Percentiles rank a stretch among this genome's conserved stretches.
These are phyloP conservation scores for Geococcyx californianus DNA, from an alignment of 2,113 vertebrate genomes.

Conservation along the genomic window DNA sequence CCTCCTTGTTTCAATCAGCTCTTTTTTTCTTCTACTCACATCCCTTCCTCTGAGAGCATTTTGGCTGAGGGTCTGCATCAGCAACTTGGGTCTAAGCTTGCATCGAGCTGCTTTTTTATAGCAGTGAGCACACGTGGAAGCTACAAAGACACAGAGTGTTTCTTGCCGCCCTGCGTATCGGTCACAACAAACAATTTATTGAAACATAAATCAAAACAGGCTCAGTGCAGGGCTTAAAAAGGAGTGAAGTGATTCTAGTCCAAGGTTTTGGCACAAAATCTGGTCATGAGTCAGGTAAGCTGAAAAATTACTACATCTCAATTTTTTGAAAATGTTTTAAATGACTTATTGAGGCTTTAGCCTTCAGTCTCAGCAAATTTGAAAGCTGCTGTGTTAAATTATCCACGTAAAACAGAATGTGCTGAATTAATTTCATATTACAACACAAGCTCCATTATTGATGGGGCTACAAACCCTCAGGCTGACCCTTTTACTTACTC, in stretches of 20 bases:
- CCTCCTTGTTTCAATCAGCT: neutral
- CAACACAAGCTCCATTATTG: neutral
- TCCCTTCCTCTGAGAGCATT: neutral
- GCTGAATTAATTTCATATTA: slow-evolving; percentile 36
- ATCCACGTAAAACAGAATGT: slow-evolving; percentile 8
- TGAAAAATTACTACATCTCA: neutral
- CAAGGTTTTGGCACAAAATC: neutral
- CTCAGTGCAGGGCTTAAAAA: neutral
- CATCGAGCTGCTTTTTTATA: slow-evolving; percentile 3
- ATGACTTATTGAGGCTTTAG: neutral
- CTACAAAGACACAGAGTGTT: neutral
- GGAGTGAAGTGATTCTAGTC: neutral
- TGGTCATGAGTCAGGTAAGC: neutral
- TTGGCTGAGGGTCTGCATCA: neutral
- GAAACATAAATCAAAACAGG: neutral
- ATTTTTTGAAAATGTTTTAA: neutral
- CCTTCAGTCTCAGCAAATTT: neutral
- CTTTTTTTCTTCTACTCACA: neutral
- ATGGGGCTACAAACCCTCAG: neutral
- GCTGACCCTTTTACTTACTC: neutral
- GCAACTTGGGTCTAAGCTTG: slow-evolving; percentile 13
- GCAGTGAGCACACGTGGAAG: neutral
- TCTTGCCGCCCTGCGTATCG: slow-evolving; percentile 6
- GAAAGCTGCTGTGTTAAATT: slow-evolving; percentile 10
- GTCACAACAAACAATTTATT: neutral